phyloP scores from a whole-genome alignment of 1,140 invertebrate genomes.

The Antheraea pernyi region DNA sequence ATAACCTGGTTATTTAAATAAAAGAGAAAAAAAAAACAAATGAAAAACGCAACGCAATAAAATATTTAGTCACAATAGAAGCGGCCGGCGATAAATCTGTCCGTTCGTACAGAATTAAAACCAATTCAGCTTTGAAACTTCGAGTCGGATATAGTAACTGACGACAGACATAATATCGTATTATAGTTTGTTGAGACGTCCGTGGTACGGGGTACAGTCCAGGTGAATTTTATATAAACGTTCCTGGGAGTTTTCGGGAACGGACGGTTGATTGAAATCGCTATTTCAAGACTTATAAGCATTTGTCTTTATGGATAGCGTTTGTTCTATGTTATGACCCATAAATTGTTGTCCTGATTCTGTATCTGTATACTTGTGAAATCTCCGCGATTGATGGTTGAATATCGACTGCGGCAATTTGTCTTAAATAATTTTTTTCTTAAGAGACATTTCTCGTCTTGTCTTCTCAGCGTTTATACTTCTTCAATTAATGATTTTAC shows the following conservation, averaged over 20 bases:
- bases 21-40: slow-evolving; percentile 16
- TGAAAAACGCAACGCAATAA: slow-evolving; percentile 42
- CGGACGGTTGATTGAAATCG: too few species aligned
- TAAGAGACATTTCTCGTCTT: too few species aligned
- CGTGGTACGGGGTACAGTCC: not conserved
- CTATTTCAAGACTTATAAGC: too few species aligned
- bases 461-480: too few species aligned
- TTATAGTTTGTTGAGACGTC: not conserved
- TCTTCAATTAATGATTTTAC: too few species aligned
- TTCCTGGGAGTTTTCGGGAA: not conserved
- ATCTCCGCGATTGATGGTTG: too few species aligned
- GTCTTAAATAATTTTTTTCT: too few species aligned
- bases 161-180: slow-evolving; percentile 30
- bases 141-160: slow-evolving; percentile 39
- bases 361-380: too few species aligned
- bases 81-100: slow-evolving; percentile 51
- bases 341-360: too few species aligned
- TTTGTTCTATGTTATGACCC: too few species aligned
- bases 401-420: too few species aligned
- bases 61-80: slow-evolving; percentile 55
- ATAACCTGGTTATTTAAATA: not conserved
- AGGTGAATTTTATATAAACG: not conserved
- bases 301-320: too few species aligned
- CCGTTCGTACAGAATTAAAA: slow-evolving; percentile 44
- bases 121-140: slow-evolving; percentile 40